phyloP scores from a whole-genome alignment of 1,140 invertebrate genomes.

The Drosophila oshimai region DNA sequence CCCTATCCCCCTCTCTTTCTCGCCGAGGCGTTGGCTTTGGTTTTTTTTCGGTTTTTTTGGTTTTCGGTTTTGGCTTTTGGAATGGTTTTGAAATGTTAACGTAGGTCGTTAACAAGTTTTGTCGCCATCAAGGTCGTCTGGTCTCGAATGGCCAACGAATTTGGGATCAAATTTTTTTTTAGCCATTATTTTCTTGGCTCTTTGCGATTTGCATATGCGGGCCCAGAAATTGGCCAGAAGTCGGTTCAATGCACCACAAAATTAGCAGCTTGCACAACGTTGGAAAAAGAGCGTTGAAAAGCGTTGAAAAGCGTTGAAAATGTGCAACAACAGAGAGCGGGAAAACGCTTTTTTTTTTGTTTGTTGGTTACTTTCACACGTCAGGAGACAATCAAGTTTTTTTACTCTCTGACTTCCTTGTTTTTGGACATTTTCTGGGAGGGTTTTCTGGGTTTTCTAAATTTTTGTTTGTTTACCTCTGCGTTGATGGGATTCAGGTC shows the following conservation, averaged over 20 bases:
- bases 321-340: slow-evolving; percentile 8
- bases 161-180: slow-evolving; percentile 8
- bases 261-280: slow-evolving; percentile 54
- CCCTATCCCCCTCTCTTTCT: background rate
- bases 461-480: slow-evolving; percentile 60
- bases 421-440: background rate
- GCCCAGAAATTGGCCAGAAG: slow-evolving; percentile 15
- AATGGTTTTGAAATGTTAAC: slow-evolving; percentile 61
- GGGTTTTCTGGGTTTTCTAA: background rate
- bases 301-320: slow-evolving; percentile 7
- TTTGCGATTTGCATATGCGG: slow-evolving; percentile 17
- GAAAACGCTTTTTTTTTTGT: no score
- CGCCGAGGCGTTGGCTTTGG: slow-evolving; percentile 32
- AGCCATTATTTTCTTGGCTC: background rate
- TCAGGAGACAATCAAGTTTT: slow-evolving; percentile 44
- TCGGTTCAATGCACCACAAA: slow-evolving; percentile 47
- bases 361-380: slow-evolving; percentile 31
- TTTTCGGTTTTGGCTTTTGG: slow-evolving; percentile 5
- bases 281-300: background rate
- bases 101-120: slow-evolving; percentile 69
- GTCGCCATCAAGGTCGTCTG: slow-evolving; percentile 37
- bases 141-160: slow-evolving; percentile 22
- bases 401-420: slow-evolving; percentile 15
- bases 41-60: slow-evolving; percentile 3
- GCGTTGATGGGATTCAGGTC: slow-evolving; percentile 80